phyloP scores from a whole-genome alignment of 1,140 invertebrate species.

The Aphelenchoides fujianensis region DNA sequence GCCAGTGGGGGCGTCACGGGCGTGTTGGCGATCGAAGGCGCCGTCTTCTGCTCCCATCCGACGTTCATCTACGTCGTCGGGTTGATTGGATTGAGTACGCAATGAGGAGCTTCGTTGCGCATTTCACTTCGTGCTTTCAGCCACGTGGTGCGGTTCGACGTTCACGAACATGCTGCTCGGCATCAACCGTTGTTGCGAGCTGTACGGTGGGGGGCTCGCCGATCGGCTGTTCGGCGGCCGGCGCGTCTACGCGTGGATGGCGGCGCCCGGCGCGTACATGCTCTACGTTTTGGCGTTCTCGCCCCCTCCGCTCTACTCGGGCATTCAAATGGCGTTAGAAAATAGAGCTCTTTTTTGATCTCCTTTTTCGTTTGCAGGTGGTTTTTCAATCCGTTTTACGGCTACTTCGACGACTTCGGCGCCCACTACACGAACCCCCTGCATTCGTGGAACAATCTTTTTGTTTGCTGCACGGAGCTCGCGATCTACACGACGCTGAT shows the following conservation, averaged over 20 bases:
- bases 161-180: not conserved
- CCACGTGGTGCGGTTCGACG: conserved; percentile 11
- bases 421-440: not conserved
- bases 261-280: not conserved
- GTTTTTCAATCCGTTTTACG: conserved; percentile 17
- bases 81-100: conserved; percentile 4
- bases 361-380: no score
- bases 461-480: not conserved
- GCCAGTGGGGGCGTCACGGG: not conserved
- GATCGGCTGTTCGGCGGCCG: not conserved
- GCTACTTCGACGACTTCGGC: not conserved
- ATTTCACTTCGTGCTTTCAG: no score
- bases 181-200: conserved; percentile 16
- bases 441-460: conserved; percentile 8
- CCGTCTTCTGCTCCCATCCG: conserved; percentile 4
- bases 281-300: not conserved
- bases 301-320: not conserved
- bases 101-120: no score
- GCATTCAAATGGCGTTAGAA: conserved; percentile 17
- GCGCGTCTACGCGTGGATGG: conserved; percentile 11
- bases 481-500: not conserved
- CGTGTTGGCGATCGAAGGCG: conserved; percentile 6
- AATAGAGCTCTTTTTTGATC: no score
- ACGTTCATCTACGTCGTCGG: not conserved
- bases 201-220: not conserved